phyloP scores from a whole-genome alignment of 2,797 vertebrate species.

The Micropoecilia bifurca region DNA sequence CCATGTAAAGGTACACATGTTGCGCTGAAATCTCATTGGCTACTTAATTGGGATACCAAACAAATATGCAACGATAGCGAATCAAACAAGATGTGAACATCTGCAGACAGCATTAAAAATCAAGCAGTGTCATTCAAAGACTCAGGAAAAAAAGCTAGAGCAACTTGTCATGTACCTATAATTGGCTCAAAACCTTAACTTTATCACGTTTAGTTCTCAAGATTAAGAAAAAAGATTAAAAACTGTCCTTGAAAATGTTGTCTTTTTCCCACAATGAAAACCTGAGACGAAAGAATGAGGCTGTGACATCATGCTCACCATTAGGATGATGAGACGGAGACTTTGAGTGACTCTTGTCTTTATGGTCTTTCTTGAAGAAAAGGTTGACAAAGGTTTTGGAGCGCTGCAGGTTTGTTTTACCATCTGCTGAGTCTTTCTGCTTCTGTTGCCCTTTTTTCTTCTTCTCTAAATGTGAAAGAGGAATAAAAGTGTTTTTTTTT shows the following conservation, averaged over 20 bases:
- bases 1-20: background rate
- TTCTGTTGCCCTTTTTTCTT: constrained; percentile 84
- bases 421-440: constrained; percentile 78
- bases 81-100: background rate
- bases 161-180: background rate
- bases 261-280: background rate
- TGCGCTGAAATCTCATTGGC: background rate
- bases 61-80: background rate
- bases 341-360: constrained; percentile 78
- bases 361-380: constrained; percentile 89
- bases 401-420: constrained; percentile 85
- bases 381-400: constrained; percentile 96
- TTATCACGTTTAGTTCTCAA: background rate
- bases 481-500: background rate
- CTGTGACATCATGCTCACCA: constrained; percentile 54
- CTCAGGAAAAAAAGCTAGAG: background rate
- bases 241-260: background rate
- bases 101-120: background rate
- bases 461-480: constrained; percentile 78
- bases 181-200: background rate
- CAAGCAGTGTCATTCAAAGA: background rate
- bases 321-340: constrained; percentile 73
- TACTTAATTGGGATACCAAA: background rate
- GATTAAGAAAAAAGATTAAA: background rate
- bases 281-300: background rate